These are phyloP conservation scores for Cryptoprocta ferox DNA, from an alignment of 2,797 vertebrate genomes.

Conservation along the genomic window DNA sequence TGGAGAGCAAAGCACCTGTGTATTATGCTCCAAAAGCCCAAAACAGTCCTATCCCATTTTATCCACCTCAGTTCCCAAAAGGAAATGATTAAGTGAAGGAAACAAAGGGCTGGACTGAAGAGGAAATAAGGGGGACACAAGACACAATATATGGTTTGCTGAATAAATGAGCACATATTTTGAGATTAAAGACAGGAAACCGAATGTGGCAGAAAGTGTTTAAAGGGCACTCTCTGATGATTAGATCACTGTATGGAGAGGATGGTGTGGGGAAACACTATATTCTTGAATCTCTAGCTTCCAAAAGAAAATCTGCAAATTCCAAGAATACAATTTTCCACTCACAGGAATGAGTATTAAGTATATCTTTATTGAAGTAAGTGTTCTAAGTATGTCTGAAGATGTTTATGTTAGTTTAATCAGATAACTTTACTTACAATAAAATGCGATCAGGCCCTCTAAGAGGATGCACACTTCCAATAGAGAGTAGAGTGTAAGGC, in stretches of 20 bases:
- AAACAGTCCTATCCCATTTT: background rate
- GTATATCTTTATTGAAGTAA: background rate
- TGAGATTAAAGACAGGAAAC: background rate
- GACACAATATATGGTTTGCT: background rate
- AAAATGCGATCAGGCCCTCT: background rate
- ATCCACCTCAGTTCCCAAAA: conserved; percentile 1
- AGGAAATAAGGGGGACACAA: background rate
- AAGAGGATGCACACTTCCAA: background rate
- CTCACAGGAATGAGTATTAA: background rate
- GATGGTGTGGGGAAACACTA: background rate
- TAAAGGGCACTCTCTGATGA: background rate
- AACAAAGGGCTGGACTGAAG: background rate
- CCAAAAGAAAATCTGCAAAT: background rate
- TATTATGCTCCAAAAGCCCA: background rate
- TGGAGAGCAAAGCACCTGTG: background rate
- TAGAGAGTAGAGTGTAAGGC: background rate
- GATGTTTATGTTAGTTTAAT: background rate
- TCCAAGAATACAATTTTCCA: conserved; percentile 13
- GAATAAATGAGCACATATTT: background rate
- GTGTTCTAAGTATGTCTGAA: background rate
- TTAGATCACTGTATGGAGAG: background rate
- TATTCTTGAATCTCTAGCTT: background rate
- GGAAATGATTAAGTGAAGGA: conserved; percentile 20
- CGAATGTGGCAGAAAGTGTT: background rate
- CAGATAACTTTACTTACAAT: background rate